A percentile compares a stretch with the other conserved stretches of the same genome.
These are phyloP conservation scores for Rhopalosiphum maidis DNA, from an alignment of 1,140 invertebrate genomes.

Conservation along the genomic window DNA sequence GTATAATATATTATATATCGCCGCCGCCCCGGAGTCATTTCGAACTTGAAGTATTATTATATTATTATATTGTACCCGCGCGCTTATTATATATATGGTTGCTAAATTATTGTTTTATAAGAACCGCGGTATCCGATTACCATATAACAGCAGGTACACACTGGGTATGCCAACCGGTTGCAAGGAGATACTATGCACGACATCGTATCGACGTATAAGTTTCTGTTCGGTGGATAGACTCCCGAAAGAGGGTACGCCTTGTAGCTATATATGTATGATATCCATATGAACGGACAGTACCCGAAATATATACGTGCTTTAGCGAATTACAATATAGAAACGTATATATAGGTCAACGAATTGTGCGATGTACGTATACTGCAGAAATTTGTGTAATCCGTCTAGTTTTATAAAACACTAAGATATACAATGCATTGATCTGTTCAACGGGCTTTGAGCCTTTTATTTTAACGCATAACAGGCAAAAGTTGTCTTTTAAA, in stretches of 20 bases:
- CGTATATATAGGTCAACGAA: background rate
- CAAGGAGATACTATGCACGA: background rate
- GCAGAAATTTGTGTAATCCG: too few relatives aligned
- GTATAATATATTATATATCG: background rate
- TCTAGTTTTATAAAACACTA: background rate
- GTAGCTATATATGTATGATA: background rate
- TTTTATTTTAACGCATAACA: background rate
- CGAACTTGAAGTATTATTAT: background rate
- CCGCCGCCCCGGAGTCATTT: background rate
- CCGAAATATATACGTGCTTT: background rate
- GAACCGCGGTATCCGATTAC: background rate
- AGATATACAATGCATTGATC: background rate
- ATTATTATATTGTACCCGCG: background rate
- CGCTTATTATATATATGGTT: background rate
- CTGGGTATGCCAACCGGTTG: background rate
- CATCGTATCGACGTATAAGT: background rate
- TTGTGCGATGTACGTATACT: background rate
- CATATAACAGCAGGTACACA: background rate
- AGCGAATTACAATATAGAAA: background rate
- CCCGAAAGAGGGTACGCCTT: background rate
- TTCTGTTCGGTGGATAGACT: background rate
- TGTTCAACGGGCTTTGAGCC: background rate
- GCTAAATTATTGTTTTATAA: background rate
- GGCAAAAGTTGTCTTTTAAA: background rate
- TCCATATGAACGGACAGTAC: background rate